Base-by-base conservation (phyloP, 2,888 invertebrate genomes). In the Margaritifera margaritifera region DNA sequence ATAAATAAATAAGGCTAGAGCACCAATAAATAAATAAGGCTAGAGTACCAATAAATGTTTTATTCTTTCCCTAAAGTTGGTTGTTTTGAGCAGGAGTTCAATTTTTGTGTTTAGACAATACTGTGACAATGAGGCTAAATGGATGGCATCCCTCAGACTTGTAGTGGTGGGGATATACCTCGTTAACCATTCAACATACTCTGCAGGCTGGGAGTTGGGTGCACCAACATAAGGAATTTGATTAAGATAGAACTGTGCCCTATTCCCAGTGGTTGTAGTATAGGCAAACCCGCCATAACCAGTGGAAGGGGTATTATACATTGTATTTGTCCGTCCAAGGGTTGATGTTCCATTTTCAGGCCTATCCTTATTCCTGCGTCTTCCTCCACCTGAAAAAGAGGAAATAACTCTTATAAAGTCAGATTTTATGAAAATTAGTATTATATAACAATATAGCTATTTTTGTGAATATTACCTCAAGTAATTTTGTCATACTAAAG, bases 101-200 rank as follows among this genome's bases (percentile, higher is more conserved):
- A 42, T 42, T 42, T 42, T 42, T 42, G 42, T 42, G 42, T 3
- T 42, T 15, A 56, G 56, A 56, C 22, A 56, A 15, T 11, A 18
- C 11, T 22, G 56, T 56, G 24, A 22, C 24, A 22, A 56, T 56
- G 24, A 56, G 24, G 24, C 56, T 56, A 24, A 11, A 18, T 56
- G 24, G 24, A 22, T 24, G 24, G 62, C 19, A 50, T 64, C 74
- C 76, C 76, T 76, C 76, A 76, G 76, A 74, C 73, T 65, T 63
- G 76, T 68, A 61, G 67, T 67, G 70, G 42, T 42, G 69, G 74
- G 71, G 64, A 63, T 60, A 63, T 80, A 80, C 80, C 80, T 80
- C 75, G 80, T 79, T 67, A 80, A 80, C 80, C 80, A 80, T 71
- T 80, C 80, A 73, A 80, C 80, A 78, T 80, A 80, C 80, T 80